Evolutionary conservation across 2,113 vertebrate genomes (phyloP).

Genomic region (Cyprinodon brontotheroides): DNA sequence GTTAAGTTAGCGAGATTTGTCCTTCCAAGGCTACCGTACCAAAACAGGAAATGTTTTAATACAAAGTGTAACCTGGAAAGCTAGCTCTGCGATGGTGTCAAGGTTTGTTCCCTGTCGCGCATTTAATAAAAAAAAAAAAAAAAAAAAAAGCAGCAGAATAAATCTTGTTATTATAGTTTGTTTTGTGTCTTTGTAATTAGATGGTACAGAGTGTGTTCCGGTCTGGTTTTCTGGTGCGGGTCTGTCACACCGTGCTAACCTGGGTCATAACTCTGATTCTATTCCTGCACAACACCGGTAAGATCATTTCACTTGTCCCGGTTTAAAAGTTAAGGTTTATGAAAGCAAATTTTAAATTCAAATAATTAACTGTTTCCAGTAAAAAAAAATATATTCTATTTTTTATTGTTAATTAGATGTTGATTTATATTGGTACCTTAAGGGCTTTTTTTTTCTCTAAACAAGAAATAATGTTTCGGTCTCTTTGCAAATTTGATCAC

Average conservation of each 20-base stretch:
- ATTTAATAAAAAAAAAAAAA: too few relatives aligned
- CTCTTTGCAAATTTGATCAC: too few relatives aligned
- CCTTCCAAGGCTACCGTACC: neutral
- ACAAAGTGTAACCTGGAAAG: neutral
- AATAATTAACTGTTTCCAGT: too few relatives aligned
- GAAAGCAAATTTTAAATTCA: too few relatives aligned
- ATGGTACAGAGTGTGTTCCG: constrained; percentile 76
- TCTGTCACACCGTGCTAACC: constrained; percentile 82
- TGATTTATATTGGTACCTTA: too few relatives aligned
- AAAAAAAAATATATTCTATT: too few relatives aligned
- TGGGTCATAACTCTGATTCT: constrained; percentile 81
- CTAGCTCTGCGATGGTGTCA: fast-evolving
- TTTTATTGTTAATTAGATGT: too few relatives aligned
- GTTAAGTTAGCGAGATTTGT: constrained; percentile 5
- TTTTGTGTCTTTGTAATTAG: neutral
- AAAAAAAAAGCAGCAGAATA: too few relatives aligned
- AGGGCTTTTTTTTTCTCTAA: too few relatives aligned
- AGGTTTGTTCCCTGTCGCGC: neutral
- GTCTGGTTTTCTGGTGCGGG: constrained; percentile 81
- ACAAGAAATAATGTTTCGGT: too few relatives aligned
- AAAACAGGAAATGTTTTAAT: constrained; percentile 43
- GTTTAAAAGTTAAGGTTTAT: neutral
- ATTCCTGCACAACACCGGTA: constrained; percentile 90
- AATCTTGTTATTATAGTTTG: too few relatives aligned
- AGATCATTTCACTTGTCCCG: constrained; percentile 42